Base-by-base conservation (phyloP, 2,797 vertebrate genomes). In the Megalops cyprinoides region DNA sequence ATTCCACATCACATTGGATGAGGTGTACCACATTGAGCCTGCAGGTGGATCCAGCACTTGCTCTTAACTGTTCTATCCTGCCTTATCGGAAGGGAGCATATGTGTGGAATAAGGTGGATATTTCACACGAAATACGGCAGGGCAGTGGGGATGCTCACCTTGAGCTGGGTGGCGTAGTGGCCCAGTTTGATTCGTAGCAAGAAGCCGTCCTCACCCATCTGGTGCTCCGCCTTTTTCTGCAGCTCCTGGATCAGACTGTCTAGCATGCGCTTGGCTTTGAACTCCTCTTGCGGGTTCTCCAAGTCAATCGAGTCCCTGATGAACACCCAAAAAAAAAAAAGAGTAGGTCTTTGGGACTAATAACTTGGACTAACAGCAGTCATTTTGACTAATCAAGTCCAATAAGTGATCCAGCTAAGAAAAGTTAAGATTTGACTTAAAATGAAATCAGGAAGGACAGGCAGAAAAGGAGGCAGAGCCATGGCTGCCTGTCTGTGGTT, bases 151-250 rank as follows among this genome's bases (percentile, higher is more conserved):
- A 15, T 37, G 56, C 85, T 34, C 82, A 91, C 97, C 96, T 98
- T 97, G 34, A 98, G 91, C 88, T 98, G 97, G 0, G 88, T 96
- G 79, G 97, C 95, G 0, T 97, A 97, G 91, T 97, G 96, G n/a
- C 97, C 96, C 77, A 98, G 94, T 91, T 98, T 98, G 87, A 98
- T 97, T 91, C 97, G 98, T 74, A 98, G 94, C 81, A 98, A 90
- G 86, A 98, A 98, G 77, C 97, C 96, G 0, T 98, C 97, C 83
- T 98, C 97, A 2, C 97, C 97, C 84, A 97, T 95, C 85, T 97
- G 97, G 85, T 97, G 94, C 79, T 97, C 96, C 0, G 97, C 97
- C 89, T 96, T 98, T 87, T 92, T 97, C 91, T 96, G 95, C 79
- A 96, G 90, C 86, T 95, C 97, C 25, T 94, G 92, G 67, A 97